These are phyloP conservation scores for Drosophila pachea DNA, from an alignment of 1,140 invertebrate genomes.

Conservation along the genomic window DNA sequence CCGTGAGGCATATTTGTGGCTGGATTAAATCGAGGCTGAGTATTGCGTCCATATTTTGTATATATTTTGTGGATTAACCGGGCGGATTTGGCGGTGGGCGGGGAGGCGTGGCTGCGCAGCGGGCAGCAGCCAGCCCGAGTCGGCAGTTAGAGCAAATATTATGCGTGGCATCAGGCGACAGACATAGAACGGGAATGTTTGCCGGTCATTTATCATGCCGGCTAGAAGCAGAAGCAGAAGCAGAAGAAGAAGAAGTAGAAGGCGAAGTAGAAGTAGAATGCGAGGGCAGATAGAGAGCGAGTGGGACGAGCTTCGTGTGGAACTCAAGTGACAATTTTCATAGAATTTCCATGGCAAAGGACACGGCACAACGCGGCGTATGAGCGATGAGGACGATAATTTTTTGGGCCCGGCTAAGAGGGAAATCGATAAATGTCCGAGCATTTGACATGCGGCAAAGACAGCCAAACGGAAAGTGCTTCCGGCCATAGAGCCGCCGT, in stretches of 20 bases:
- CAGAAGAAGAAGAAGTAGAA: constrained; percentile 1
- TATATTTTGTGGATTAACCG: constrained; percentile 29
- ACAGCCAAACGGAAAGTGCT: constrained; percentile 9
- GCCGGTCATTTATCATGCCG: constrained; percentile 59
- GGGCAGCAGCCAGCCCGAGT: background rate
- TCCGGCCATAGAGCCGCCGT: constrained; percentile 26
- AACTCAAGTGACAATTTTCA: constrained; percentile 72
- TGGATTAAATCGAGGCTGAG: constrained; percentile 51
- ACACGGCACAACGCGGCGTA: constrained; percentile 51
- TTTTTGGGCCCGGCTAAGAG: constrained; percentile 24
- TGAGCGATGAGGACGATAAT: constrained; percentile 61
- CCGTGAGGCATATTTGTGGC: constrained; percentile 42
- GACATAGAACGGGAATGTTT: constrained; percentile 36
- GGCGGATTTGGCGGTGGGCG: background rate
- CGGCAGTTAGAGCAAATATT: constrained; percentile 44
- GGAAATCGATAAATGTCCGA: constrained; percentile 56
- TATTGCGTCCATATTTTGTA: constrained; percentile 39
- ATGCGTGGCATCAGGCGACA: constrained; percentile 32
- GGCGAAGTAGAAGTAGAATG: constrained; percentile 10
- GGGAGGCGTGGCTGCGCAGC: background rate
- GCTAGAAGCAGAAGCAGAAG: background rate
- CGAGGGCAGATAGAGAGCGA: background rate
- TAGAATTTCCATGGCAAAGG: constrained; percentile 45
- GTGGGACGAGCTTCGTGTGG: constrained; percentile 39
- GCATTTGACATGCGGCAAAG: constrained; percentile 26